Base-by-base conservation (phyloP, 2,888 invertebrate species). In the Ellobium chinense region DNA sequence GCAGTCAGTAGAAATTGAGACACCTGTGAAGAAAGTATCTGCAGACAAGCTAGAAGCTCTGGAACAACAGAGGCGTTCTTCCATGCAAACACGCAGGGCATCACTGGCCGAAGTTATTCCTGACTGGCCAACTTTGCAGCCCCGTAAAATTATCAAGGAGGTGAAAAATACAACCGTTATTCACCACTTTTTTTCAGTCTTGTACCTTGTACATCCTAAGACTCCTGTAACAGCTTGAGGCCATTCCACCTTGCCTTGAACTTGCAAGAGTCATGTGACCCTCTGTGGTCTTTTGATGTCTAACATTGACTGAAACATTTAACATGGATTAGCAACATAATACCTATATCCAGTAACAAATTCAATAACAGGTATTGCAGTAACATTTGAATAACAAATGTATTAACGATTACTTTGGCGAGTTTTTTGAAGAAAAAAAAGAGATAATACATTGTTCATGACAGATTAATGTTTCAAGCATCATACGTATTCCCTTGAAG, bases 51-150 rank as follows among this genome's bases (percentile, higher is more conserved):
- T 91, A 81, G 91, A 91, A 76, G 88, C 87, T 31, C 84, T 91
- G 84, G 91, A 90, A 70, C 88, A 89, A 65, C 84, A 87, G 81
- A 83, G 90, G 56, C 87, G 89, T 39, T 88, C 89, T 29, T 87
- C 87, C 56, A 88, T 89, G 88, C 89, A 89, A 78, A 87, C 86
- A 74, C 87, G 91, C 63, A 83, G 91, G 68, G 85, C 91, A 54
- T 91, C 91, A 46, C 85, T 91, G 82, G 90, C 90, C 92, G 98
- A 98, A 95, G 95, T 97, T 95, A 98, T 98, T 94, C 98, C 97
- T 93, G 98, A 98, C 95, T 98, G 98, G 97, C 98, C 98, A 93
- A 96, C 95, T 93, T 96, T 97, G 69, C 86, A 88, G 85, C 85
- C 88, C 78, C 84, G 87, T 56, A 87, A 88, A 81, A 88, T 87